phyloP scores from a whole-genome alignment of 2,113 vertebrate species.

The Jaculus jaculus region DNA sequence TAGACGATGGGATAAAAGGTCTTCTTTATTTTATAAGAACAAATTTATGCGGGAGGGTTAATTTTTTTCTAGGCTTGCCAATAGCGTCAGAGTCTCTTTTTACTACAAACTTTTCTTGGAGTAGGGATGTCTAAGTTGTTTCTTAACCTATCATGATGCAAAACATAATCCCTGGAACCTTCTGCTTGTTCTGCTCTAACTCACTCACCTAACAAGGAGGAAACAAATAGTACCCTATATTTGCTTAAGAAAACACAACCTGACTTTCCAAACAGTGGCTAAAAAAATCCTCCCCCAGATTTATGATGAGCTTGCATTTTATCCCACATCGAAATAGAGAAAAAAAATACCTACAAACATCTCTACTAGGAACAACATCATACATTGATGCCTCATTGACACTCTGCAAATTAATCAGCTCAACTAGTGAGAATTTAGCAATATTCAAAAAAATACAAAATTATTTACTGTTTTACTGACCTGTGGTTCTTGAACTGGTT shows the following conservation, averaged over 20 bases:
- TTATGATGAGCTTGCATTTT: constrained; percentile 9
- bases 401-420: constrained; percentile 27
- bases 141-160: constrained; percentile 6
- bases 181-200: not conserved
- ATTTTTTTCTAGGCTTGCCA: not conserved
- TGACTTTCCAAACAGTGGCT: constrained; percentile 15
- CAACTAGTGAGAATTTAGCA: constrained; percentile 12
- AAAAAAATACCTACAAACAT: not conserved
- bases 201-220: not conserved
- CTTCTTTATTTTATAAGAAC: constrained; percentile 57
- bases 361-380: not conserved
- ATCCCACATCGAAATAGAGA: not conserved
- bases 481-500: constrained; percentile 23
- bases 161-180: constrained; percentile 3
- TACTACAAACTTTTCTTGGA: constrained; percentile 1
- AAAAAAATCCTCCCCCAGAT: constrained; percentile 36
- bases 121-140: not conserved
- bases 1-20: constrained; percentile 36
- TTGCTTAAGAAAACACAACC: constrained; percentile 32
- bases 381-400: not conserved
- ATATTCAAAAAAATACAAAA: not conserved
- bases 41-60: constrained; percentile 46
- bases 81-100: constrained; percentile 13
- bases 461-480: constrained; percentile 23
- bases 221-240: not conserved